Percentiles rank a stretch among this genome's conserved stretches.
These are phyloP conservation scores for Lasioglossum villosulum DNA, from an alignment of 2,888 invertebrate species.

Conservation along the genomic window DNA sequence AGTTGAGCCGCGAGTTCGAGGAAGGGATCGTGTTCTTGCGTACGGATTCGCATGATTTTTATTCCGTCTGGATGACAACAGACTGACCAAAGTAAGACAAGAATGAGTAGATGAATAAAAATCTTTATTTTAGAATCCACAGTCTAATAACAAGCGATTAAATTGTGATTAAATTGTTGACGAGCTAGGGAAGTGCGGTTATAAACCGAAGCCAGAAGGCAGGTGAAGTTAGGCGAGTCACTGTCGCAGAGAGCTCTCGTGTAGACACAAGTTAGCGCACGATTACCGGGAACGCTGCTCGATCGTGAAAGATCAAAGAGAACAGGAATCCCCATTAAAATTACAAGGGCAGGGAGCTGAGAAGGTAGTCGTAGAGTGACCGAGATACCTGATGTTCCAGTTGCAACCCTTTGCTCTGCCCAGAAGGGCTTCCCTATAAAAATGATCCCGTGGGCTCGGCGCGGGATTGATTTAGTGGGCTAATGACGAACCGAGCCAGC, in stretches of 20 bases:
- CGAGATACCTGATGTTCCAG: conserved; percentile 41
- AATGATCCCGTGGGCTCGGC: conserved; percentile 60
- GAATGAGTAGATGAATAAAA: no score
- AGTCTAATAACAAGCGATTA: no score
- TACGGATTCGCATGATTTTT: not conserved
- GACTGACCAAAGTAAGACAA: no score
- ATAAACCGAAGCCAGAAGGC: not conserved
- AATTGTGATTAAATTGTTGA: not conserved
- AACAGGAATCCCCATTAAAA: conserved; percentile 13
- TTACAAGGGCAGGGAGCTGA: not conserved
- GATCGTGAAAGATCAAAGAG: conserved; percentile 16
- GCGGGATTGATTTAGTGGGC: conserved; percentile 80
- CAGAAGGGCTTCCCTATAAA: conserved; percentile 61
- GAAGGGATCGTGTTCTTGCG: not conserved
- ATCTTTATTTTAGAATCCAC: no score
- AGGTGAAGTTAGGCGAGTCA: not conserved
- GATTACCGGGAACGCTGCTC: conserved; percentile 3
- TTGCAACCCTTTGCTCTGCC: conserved; percentile 51
- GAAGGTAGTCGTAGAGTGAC: not conserved
- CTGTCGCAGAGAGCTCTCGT: not conserved
- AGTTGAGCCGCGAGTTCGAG: conserved; percentile 15
- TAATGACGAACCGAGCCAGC: conserved; percentile 77
- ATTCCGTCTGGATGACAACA: no score
- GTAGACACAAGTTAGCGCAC: not conserved
- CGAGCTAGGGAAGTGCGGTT: not conserved